Conservation (phyloP, 2,797 vertebrate species). For the Enteromius anoplus region DNA sequence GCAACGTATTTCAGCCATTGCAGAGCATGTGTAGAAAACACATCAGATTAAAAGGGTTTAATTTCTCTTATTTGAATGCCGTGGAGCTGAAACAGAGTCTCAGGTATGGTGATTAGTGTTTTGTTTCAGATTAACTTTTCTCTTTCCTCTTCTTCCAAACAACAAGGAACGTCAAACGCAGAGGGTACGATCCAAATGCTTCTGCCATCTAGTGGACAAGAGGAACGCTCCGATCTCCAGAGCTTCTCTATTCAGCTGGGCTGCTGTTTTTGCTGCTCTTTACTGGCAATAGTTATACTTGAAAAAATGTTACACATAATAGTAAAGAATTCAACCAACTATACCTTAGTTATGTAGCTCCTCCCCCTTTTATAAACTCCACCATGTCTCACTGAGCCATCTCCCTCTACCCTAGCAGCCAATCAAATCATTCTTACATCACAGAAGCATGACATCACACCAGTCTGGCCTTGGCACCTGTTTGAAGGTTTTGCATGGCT, state of each 20-base stretch:
- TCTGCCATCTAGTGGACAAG: slow-evolving; percentile 86
- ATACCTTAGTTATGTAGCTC: slow-evolving; percentile 76
- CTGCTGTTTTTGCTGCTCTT: slow-evolving; percentile 77
- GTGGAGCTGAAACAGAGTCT: slow-evolving; percentile 23
- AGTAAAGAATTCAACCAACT: slow-evolving; percentile 79
- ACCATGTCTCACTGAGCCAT: slow-evolving; percentile 72
- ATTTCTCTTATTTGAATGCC: background rate
- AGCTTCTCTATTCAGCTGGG: slow-evolving; percentile 74
- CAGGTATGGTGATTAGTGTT: background rate
- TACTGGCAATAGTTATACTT: slow-evolving; percentile 79
- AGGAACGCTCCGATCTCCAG: slow-evolving; percentile 71
- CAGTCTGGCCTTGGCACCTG: slow-evolving; percentile 83
- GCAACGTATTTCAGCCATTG: background rate
- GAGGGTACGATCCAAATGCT: slow-evolving; percentile 92
- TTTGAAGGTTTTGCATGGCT: slow-evolving; percentile 92
- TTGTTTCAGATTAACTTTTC: slow-evolving; percentile 72
- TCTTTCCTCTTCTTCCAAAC: slow-evolving; percentile 65
- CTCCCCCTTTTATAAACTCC: slow-evolving; percentile 49
- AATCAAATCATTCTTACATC: slow-evolving; percentile 64
- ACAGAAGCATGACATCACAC: slow-evolving; percentile 85
- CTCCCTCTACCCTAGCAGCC: slow-evolving; percentile 51
- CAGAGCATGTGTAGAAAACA: background rate
- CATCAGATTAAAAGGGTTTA: background rate
- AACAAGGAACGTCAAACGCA: slow-evolving; percentile 98
- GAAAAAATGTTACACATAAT: slow-evolving; percentile 71